Base-by-base conservation (phyloP, 2,797 vertebrate species). In the Mycteria americana region DNA sequence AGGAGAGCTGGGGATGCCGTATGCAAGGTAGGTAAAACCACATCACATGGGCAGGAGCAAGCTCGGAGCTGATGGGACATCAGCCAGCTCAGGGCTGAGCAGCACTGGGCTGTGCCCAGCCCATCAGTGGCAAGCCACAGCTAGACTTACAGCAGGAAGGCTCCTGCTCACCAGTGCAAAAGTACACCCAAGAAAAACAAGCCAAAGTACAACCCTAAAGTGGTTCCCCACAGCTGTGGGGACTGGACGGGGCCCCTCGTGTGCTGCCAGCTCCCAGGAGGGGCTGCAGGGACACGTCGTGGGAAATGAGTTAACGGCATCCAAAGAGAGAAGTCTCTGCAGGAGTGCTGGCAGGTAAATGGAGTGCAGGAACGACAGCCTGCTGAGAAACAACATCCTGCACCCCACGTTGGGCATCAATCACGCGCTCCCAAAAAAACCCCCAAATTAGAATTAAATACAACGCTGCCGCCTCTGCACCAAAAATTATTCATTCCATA, bases 11-110 rank as follows among this genome's bases (percentile, higher is more conserved):
- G 39, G 62, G 35, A 16, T 75, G 56, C 21, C 25, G 0, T 1
- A 8, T 9, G 6, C 27, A 46, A 41, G 27, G 65, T 3, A 33
- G 59, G 10, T 24, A 87, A 84, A 85, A 63, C 17, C 74, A 63
- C 13, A 0, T 0, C 5, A 7, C 5, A 3, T 1, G 23, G 62
- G 62, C 74, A 70, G 64, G 37, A 95, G 43, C 0, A 0, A 91
- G 65, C 33, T 39, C 10, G 12, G 64, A 91, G 69, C 1, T 3
- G n/a, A 65, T 2, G 5, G 13, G 31, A 15, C 77, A 65, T 9
- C 23, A 3, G 3, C 30, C 43, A 85, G 72, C 60, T 69, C 51
- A 43, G 75, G 50, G 67, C 25, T 77, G 48, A 28, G 57, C 54
- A 63, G 73, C 2, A 2, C 65, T 22, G 30, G 50, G 43, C 45